Percentiles rank a stretch among this genome's conserved stretches.
These are phyloP conservation scores for Oophaga pumilio DNA, from an alignment of 2,113 vertebrate genomes.

Conservation along the genomic window DNA sequence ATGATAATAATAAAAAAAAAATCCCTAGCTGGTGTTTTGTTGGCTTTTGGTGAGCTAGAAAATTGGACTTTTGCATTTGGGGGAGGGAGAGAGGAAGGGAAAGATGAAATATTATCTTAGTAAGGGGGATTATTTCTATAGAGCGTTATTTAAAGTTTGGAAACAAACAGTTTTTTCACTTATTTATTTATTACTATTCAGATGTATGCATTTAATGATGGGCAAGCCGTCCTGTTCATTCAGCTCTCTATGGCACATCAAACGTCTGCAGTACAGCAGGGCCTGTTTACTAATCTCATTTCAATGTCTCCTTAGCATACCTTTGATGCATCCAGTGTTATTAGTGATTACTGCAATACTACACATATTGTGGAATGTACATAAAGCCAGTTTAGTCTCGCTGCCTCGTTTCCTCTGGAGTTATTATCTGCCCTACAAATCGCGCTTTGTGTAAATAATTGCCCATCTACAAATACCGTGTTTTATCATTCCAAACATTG, in stretches of 20 bases:
- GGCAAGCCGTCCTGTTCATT: slow-evolving; percentile 1
- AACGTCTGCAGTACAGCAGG: slow-evolving; percentile 6
- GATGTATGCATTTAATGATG: slow-evolving; percentile 30
- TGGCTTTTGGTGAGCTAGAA: slow-evolving; percentile 63
- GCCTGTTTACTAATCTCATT: slow-evolving; percentile 28
- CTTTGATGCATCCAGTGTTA: slow-evolving; percentile 33
- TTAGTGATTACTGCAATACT: slow-evolving; percentile 20
- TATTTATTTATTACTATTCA: background rate
- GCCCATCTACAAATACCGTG: background rate
- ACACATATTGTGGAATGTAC: slow-evolving; percentile 34
- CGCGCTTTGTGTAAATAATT: slow-evolving; percentile 25
- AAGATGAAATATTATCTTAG: slow-evolving; percentile 68
- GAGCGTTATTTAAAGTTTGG: background rate
- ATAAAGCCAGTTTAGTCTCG: background rate
- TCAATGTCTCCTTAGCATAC: slow-evolving; percentile 42
- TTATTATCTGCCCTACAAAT: slow-evolving; percentile 26
- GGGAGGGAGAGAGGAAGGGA: slow-evolving; percentile 56
- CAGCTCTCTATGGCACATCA: slow-evolving; percentile 12
- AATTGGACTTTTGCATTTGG: slow-evolving; percentile 66
- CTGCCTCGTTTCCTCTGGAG: slow-evolving; percentile 13
- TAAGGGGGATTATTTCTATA: slow-evolving; percentile 54
- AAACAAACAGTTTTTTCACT: background rate
- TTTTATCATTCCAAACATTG: slow-evolving; percentile 2
- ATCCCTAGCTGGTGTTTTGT: slow-evolving; percentile 58
- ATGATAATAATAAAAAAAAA: background rate